Base-by-base conservation (phyloP, 2,113 vertebrate species). In the Sander lucioperca region DNA sequence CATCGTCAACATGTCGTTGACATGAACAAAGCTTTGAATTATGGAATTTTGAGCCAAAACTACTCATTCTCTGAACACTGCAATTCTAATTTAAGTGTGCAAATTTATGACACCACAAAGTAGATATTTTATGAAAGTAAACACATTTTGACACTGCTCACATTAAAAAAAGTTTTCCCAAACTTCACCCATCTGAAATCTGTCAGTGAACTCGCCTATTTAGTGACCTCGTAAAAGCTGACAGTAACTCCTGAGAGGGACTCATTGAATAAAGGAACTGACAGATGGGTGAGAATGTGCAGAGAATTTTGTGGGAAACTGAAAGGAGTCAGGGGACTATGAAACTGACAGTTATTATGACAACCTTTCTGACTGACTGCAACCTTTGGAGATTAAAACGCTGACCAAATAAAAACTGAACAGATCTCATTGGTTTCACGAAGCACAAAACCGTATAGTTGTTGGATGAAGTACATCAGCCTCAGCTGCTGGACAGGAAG, bases 371-470 rank as follows among this genome's bases (percentile, higher is more conserved):
- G 48, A 70, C 64, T 70, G 63, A 71, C n/a, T 11, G 14, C 18
- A 79, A 71, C 65, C 54, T 47, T 11, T 48, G 16, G 45, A 75
- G 27, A 78, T 70, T 36, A 54, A 33, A 77, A 43, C 57, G 3
- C 18, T 27, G 21, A 63, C 53, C 23, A 73, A 85, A 67, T 25
- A 19, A 50, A 68, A 71, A 47, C 36, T 54, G 2, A 64, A 36
- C 15, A 51, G 21, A 63, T 79, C 51, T 66, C 30, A 39, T 56
- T 64, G 15, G 82, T 67, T 66, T 85, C 64, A 85, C 56, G 27
- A 87, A 87, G 83, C 83, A 87, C 83, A 82, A 77, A 80, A 77
- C 7, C 69, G 51, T 56, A 51, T 69, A 51, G 36, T 36, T 63
- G 45, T 57, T 47, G 16, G 50, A 80, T 10, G 33, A 79, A 64